Evolutionary conservation across 2,113 vertebrate species (phyloP).

Genomic region (Cochlearius cochlearius): DNA sequence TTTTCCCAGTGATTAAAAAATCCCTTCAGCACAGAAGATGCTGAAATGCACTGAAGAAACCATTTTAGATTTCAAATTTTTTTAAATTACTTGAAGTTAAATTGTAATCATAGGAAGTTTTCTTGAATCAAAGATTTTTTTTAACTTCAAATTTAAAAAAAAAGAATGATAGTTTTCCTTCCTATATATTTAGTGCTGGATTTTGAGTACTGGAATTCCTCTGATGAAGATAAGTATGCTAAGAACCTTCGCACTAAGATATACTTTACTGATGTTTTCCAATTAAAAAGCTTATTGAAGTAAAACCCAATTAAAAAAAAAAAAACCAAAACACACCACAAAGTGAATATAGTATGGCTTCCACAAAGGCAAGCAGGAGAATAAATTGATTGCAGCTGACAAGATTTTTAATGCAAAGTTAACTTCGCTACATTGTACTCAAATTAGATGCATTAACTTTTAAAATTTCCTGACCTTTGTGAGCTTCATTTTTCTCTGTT

Average conservation of each 20-base stretch:
- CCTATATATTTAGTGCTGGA: background rate
- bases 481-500: background rate
- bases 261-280: background rate
- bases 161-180: background rate
- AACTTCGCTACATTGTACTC: background rate
- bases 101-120: background rate
- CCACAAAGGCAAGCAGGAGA: background rate
- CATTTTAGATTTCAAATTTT: background rate
- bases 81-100: background rate
- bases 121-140: background rate
- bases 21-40: background rate
- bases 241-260: background rate
- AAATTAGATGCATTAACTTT: conserved; percentile 1
- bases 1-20: background rate
- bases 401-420: background rate
- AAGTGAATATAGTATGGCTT: background rate
- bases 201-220: background rate
- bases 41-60: background rate
- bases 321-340: accelerated
- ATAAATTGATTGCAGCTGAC: background rate
- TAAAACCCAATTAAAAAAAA: background rate
- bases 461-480: background rate
- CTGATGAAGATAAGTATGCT: background rate
- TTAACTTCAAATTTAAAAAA: background rate
- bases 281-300: background rate